These are phyloP conservation scores for Enteromius treurensis DNA, from an alignment of 2,797 vertebrate genomes.

Conservation along the genomic window DNA sequence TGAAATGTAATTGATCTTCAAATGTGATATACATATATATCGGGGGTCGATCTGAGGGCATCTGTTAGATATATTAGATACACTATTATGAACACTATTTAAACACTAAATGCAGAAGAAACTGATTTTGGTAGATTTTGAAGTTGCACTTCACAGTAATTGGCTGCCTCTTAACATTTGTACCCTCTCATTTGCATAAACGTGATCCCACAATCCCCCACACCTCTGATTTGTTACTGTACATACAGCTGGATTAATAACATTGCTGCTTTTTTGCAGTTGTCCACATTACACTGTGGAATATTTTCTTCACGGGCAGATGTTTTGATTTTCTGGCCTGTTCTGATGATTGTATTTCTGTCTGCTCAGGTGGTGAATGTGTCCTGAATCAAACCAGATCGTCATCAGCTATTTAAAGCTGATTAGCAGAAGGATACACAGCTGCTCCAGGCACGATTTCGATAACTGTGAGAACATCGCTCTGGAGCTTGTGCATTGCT, in stretches of 20 bases:
- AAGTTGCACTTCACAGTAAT: neutral
- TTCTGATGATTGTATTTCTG: slow-evolving; percentile 6
- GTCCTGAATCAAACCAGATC: neutral
- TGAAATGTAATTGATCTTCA: too few species aligned
- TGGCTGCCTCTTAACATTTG: too few species aligned
- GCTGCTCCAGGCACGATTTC: slow-evolving; percentile 16
- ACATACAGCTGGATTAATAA: neutral
- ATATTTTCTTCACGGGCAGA: neutral
- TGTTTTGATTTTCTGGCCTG: slow-evolving; percentile 12
- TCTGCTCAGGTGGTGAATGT: slow-evolving; percentile 27
- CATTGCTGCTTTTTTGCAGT: neutral
- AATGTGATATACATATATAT: too few species aligned
- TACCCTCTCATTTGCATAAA: neutral
- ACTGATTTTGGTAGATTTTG: neutral
- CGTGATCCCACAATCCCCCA: neutral
- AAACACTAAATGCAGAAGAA: neutral
- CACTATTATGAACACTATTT: neutral
- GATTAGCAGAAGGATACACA: slow-evolving; percentile 15
- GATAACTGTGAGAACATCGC: neutral
- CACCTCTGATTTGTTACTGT: neutral
- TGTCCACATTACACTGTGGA: neutral
- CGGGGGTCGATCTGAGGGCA: too few species aligned
- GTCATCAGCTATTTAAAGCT: slow-evolving; percentile 25
- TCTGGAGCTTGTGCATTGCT: neutral
- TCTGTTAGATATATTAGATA: neutral